Evolutionary conservation across 2,888 invertebrate species (phyloP).

Genomic region (Phalera bucephala): DNA sequence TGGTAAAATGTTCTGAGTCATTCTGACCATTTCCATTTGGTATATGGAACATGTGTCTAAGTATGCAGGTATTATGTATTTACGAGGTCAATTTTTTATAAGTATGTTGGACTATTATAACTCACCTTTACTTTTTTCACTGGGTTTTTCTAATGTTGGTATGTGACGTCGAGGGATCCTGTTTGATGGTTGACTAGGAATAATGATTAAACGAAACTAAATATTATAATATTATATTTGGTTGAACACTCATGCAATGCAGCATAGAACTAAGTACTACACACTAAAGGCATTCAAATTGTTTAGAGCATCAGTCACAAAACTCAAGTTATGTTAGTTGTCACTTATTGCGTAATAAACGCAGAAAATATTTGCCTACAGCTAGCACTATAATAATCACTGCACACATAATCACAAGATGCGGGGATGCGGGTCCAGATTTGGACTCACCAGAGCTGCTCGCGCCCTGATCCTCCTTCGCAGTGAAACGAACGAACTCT

Average conservation of each 20-base stretch:
- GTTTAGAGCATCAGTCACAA: slow-evolving; percentile 38
- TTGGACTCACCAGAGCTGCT: slow-evolving; percentile 75
- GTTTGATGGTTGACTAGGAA: slow-evolving; percentile 11
- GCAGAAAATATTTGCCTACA: slow-evolving; percentile 64
- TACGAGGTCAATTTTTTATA: slow-evolving; percentile 10
- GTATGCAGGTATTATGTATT: slow-evolving; percentile 19
- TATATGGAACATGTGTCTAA: slow-evolving; percentile 28
- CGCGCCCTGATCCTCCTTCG: slow-evolving; percentile 79
- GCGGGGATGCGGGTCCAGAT: slow-evolving; percentile 65
- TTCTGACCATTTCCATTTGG: slow-evolving; percentile 35
- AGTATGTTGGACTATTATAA: too few species aligned
- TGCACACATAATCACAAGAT: slow-evolving; percentile 77
- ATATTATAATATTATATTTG: slow-evolving; percentile 14
- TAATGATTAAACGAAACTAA: slow-evolving; percentile 10
- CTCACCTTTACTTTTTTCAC: slow-evolving; percentile 45
- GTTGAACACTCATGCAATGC: slow-evolving; percentile 57
- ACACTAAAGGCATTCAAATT: slow-evolving; percentile 35
- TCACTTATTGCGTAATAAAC: slow-evolving; percentile 63
- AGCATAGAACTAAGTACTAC: slow-evolving; percentile 38
- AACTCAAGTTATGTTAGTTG: slow-evolving; percentile 36
- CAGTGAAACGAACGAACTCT: slow-evolving; percentile 88
- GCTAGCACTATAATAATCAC: slow-evolving; percentile 74
- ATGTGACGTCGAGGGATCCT: slow-evolving; percentile 14
- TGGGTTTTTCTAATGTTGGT: slow-evolving; percentile 7
- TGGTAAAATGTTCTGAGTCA: slow-evolving; percentile 32